phyloP scores from a whole-genome alignment of 1,140 invertebrate species.

The Trachelipus rathkii region DNA sequence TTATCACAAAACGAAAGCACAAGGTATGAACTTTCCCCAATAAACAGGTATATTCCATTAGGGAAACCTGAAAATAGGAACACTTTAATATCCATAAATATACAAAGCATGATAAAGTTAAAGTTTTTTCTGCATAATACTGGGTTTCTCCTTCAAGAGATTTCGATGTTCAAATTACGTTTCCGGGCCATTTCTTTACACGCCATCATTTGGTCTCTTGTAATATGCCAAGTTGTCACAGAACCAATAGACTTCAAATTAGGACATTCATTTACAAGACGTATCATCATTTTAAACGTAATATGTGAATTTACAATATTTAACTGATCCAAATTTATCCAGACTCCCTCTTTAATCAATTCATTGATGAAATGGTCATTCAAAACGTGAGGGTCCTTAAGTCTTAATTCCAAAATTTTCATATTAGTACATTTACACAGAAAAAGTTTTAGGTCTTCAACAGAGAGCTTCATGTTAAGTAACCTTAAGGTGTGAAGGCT shows the following conservation, averaged over 20 bases:
- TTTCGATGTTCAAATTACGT: slow-evolving; percentile 44
- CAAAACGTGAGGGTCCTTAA: slow-evolving; percentile 42
- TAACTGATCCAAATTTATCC: slow-evolving; percentile 38
- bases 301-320: slow-evolving; percentile 40
- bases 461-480: slow-evolving; percentile 41
- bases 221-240: slow-evolving; percentile 42
- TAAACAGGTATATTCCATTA: no score
- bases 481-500: slow-evolving; percentile 33
- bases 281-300: slow-evolving; percentile 37
- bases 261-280: slow-evolving; percentile 41
- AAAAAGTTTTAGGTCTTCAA: slow-evolving; percentile 42
- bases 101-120: no score
- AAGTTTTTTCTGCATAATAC: no score
- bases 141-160: slow-evolving; percentile 25
- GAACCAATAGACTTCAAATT: slow-evolving; percentile 37
- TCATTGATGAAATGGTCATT: slow-evolving; percentile 38
- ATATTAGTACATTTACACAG: slow-evolving; percentile 36
- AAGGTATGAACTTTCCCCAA: no score
- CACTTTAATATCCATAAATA: no score
- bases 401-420: slow-evolving; percentile 37
- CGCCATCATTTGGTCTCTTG: slow-evolving; percentile 40
- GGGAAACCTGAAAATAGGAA: no score
- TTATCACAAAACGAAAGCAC: no score
- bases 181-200: slow-evolving; percentile 36
- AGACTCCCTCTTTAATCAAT: slow-evolving; percentile 38